A percentile compares a stretch with the other conserved stretches of the same genome.
phyloP scores from a whole-genome alignment of 2,797 vertebrate species.

The Peromyscus attwateri region DNA sequence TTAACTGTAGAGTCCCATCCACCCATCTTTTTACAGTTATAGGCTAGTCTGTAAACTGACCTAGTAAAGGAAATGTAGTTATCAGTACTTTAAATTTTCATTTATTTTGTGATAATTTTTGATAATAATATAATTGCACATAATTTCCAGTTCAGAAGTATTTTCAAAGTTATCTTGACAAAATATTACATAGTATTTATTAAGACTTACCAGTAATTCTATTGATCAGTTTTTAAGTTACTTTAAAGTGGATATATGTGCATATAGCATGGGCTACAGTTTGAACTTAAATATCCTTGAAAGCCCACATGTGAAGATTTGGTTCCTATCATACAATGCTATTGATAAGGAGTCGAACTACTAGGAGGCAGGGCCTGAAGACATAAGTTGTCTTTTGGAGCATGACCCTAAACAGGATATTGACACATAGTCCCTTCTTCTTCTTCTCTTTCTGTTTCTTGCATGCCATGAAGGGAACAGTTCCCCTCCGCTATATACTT shows the following conservation, averaged over 20 bases:
- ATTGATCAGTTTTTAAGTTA: neutral
- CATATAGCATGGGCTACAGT: neutral
- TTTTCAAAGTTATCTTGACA: slow-evolving; percentile 11
- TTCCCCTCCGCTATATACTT: rapidly evolving
- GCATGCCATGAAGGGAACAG: neutral
- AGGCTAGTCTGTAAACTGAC: neutral
- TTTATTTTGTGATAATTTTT: neutral
- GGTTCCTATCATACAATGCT: neutral
- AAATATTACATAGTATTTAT: neutral
- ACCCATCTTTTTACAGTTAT: neutral
- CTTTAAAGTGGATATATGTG: neutral
- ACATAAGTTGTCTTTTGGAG: neutral
- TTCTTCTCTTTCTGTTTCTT: neutral
- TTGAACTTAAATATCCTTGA: neutral
- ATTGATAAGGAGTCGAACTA: neutral
- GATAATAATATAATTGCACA: neutral
- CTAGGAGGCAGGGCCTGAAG: neutral
- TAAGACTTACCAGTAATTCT: neutral
- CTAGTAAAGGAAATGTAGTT: neutral
- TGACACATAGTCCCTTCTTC: neutral
- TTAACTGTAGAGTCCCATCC: neutral
- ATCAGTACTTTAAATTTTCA: neutral
- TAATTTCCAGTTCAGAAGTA: neutral
- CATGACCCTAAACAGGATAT: neutral
- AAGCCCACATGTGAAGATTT: neutral